Percentiles rank a stretch among this genome's conserved stretches.
phyloP scores from a whole-genome alignment of 2,888 invertebrate genomes.

The Leptogaster cylindrica region DNA sequence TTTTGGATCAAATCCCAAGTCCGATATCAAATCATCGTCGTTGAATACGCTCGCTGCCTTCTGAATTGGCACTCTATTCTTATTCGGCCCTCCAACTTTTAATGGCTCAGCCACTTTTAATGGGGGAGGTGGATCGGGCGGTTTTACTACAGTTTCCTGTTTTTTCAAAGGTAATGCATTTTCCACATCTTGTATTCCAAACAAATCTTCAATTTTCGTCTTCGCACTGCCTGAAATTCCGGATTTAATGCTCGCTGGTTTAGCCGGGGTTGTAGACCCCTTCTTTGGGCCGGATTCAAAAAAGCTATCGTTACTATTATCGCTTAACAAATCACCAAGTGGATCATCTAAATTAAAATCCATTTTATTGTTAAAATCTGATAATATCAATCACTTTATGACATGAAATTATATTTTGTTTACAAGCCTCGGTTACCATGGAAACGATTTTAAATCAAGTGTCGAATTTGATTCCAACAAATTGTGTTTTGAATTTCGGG shows the following conservation, averaged over 20 bases:
- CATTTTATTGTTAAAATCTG: too few species aligned
- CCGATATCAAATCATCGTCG: slow-evolving; percentile 55
- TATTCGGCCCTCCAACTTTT: background rate
- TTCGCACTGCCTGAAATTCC: slow-evolving; percentile 25
- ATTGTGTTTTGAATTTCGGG: too few species aligned
- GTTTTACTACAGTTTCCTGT: slow-evolving; percentile 50
- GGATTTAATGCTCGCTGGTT: slow-evolving; percentile 39
- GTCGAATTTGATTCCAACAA: too few species aligned
- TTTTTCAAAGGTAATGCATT: background rate
- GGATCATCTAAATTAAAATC: slow-evolving; percentile 70
- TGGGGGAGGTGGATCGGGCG: background rate
- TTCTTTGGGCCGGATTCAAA: slow-evolving; percentile 64
- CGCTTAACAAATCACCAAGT: slow-evolving; percentile 70
- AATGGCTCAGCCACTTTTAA: too few species aligned
- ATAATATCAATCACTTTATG: too few species aligned
- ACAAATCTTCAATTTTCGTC: slow-evolving; percentile 55
- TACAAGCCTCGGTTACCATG: too few species aligned
- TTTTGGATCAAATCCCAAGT: slow-evolving; percentile 61
- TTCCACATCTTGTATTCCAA: slow-evolving; percentile 57
- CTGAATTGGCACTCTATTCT: slow-evolving; percentile 13
- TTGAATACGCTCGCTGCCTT: slow-evolving; percentile 50
- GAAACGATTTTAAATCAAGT: too few species aligned
- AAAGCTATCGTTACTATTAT: slow-evolving; percentile 75
- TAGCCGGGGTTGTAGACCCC: slow-evolving; percentile 9
- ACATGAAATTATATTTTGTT: too few species aligned